phyloP scores from a whole-genome alignment of 92 coral and sea anemone genomes.

The Epizoanthus fatuus region DNA sequence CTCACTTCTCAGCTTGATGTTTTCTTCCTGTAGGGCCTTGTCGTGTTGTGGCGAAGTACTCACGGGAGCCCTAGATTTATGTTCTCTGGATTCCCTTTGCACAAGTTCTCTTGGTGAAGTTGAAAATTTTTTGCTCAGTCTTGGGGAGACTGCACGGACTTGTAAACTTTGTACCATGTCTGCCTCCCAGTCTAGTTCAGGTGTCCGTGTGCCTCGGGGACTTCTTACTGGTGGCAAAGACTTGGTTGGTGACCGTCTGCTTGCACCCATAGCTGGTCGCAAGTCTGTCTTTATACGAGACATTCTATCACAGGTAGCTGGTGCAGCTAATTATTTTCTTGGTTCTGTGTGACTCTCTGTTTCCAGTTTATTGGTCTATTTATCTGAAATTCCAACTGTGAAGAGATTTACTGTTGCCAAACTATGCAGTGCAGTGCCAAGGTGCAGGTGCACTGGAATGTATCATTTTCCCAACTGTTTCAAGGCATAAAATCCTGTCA shows the following conservation, averaged over 20 bases:
- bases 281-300: slow-evolving; percentile 37
- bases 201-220: slow-evolving; percentile 27
- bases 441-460: too few relatives aligned
- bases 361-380: too few relatives aligned
- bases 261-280: slow-evolving; percentile 30
- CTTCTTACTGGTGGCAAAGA: slow-evolving; percentile 31
- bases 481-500: too few relatives aligned
- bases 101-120: slow-evolving; percentile 13
- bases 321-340: too few relatives aligned
- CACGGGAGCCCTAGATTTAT: not conserved
- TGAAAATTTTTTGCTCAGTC: not conserved
- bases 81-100: slow-evolving; percentile 5
- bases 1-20: slow-evolving; percentile 17
- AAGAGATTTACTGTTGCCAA: too few relatives aligned
- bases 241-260: slow-evolving; percentile 16
- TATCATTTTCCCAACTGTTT: too few relatives aligned
- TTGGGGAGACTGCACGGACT: slow-evolving; percentile 33
- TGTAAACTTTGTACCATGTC: slow-evolving; percentile 32
- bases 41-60: slow-evolving; percentile 2
- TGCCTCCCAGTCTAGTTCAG: slow-evolving; percentile 32
- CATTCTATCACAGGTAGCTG: slow-evolving; percentile 1
- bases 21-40: slow-evolving; percentile 20
- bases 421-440: too few relatives aligned
- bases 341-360: too few relatives aligned
- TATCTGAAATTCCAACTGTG: too few relatives aligned